Base-by-base conservation (phyloP, 1,140 invertebrate genomes). In the Philotrypesis tridentata region DNA sequence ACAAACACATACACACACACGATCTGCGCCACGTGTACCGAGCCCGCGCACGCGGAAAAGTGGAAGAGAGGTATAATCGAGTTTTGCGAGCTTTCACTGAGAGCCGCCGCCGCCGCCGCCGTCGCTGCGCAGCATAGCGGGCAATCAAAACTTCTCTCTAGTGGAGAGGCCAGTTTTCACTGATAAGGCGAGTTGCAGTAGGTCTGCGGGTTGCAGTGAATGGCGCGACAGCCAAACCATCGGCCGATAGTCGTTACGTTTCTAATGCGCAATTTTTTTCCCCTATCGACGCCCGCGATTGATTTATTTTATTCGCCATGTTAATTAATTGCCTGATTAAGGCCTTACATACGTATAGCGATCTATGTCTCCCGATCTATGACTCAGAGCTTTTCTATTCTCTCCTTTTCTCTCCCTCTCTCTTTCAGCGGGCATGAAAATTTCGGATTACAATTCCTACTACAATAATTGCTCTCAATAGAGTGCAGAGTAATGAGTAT, bases 121-220 rank as follows among this genome's bases (percentile, higher is more conserved):
- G 40, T 11, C 40, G 40, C 33, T 8, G 33, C 8, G 40, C 17
- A 43, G n/a, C 21, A n/a, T 29, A 17, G 11, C 27, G 25, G 3
- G 74, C 21, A 76, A 76, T 76, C 74, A 43, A 76, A 76, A 65
- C 40, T 70, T 78, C 65, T 23, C 25, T 70, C 55, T 65, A 29
- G 74, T 65, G 21, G 48, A 55, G 61, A 78, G 43, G 43, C 76
- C 43, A 78, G 65, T 78, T 78, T 78, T 78, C 76, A 55, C 40
- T 78, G 76, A 78, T 78, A 78, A 78, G 40, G 27, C 76, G 43
- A 63, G 12, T 23, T 11, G 40, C 60, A 60, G n/a, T 55, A 33
- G 48, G 43, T 25, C 21, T 33, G 11, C 25, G 60, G 21, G 48
- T 55, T 55, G 17, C 14, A 63, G 25, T 48, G 27, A 61, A 74